These are phyloP conservation scores for Hippocampus abdominalis DNA, from an alignment of 2,113 vertebrate species.

Conservation along the genomic window DNA sequence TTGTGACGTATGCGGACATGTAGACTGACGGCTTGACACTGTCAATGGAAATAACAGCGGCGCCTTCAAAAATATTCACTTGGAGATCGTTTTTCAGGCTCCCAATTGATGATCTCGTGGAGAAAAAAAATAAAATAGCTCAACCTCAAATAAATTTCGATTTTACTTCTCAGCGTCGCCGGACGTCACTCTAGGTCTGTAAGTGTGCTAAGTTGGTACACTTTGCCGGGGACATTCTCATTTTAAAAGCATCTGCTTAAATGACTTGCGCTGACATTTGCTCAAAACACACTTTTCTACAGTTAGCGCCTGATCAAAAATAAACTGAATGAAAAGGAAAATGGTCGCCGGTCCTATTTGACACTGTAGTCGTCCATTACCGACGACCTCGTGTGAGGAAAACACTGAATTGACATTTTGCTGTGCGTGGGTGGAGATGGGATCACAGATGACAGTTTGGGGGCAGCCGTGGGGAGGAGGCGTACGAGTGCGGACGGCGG, in stretches of 20 bases:
- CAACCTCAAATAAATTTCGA: background rate
- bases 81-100: background rate
- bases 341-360: background rate
- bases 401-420: conserved; percentile 54
- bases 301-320: background rate
- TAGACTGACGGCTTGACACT: no score
- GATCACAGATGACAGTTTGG: conserved; percentile 69
- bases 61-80: background rate
- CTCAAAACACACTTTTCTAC: background rate
- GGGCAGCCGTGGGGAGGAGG: conserved; percentile 56
- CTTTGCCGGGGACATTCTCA: background rate
- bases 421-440: conserved; percentile 46
- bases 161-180: background rate
- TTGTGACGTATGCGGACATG: no score
- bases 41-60: no score
- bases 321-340: background rate
- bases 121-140: background rate
- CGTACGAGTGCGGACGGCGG: background rate
- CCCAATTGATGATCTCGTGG: background rate
- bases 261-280: background rate
- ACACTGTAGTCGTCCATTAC: conserved; percentile 9
- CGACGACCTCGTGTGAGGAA: conserved; percentile 43
- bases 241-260: background rate
- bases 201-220: background rate
- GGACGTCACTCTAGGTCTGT: background rate